Percentiles rank a stretch among this genome's conserved stretches.
Conservation (phyloP, 2,888 invertebrate genomes). For the Laspeyria flexula region DNA sequence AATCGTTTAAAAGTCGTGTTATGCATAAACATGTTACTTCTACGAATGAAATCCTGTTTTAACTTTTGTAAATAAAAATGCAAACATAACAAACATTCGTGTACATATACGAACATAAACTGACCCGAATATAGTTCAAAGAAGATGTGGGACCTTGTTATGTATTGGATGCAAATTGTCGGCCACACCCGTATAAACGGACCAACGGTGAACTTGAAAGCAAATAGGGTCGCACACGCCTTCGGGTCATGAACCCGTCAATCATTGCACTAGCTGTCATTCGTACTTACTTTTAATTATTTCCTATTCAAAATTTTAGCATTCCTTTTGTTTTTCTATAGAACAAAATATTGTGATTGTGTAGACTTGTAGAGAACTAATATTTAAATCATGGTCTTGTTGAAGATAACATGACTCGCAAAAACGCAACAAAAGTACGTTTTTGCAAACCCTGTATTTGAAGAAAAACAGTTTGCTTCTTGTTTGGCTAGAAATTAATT, state of each 20-base stretch:
- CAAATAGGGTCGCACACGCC: conserved; percentile 65
- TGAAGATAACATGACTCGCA: conserved; percentile 29
- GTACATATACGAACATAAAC: conserved; percentile 1
- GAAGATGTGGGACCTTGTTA: conserved; percentile 15
- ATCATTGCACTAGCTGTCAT: conserved; percentile 29
- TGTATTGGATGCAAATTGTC: conserved; percentile 66
- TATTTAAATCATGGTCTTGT: conserved; percentile 33
- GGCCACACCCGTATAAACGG: conserved; percentile 54
- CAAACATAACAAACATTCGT: conserved; percentile 17
- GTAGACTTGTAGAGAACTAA: conserved; percentile 7
- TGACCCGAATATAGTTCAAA: conserved; percentile 23
- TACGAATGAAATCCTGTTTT: conserved; percentile 34
- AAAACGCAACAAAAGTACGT: conserved; percentile 21
- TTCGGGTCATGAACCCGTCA: conserved; percentile 64
- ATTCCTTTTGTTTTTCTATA: no score
- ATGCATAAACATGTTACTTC: conserved; percentile 52
- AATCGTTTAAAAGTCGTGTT: conserved; percentile 53
- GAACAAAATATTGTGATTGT: conserved; percentile 10
- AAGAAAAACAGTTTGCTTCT: conserved; percentile 2
- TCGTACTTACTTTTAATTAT: conserved; percentile 1
- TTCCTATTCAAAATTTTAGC: conserved; percentile 4
- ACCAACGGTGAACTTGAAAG: conserved; percentile 63
- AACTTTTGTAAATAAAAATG: conserved; percentile 36
- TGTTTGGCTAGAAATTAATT: conserved; percentile 29
- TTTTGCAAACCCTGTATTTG: conserved; percentile 14